These are phyloP conservation scores for Tragelaphus imberbis DNA, from an alignment of 2,113 vertebrate genomes.

Conservation along the genomic window DNA sequence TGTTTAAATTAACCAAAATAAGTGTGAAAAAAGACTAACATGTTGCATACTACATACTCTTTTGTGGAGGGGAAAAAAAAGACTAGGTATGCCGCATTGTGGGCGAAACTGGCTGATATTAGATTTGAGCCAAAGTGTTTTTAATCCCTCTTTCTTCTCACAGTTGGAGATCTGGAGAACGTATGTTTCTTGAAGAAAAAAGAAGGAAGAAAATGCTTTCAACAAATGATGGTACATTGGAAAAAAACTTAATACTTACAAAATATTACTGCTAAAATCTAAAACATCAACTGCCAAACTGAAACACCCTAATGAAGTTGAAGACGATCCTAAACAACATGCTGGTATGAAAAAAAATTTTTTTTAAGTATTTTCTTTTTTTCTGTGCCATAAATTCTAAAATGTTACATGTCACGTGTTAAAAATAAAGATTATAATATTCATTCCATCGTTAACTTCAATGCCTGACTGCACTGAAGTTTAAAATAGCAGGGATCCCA, in stretches of 20 bases:
- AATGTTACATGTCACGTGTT: conserved; percentile 68
- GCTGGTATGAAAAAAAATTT: background rate
- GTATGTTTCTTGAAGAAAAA: background rate
- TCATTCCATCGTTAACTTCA: conserved; percentile 72
- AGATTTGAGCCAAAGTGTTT: background rate
- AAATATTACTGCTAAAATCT: background rate
- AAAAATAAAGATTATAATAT: conserved; percentile 50
- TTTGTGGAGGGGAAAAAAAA: background rate
- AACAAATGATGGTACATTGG: conserved; percentile 23
- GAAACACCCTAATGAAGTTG: background rate
- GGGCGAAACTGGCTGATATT: background rate
- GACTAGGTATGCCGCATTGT: background rate
- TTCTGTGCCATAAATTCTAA: conserved; percentile 36
- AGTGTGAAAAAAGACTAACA: conserved; percentile 11
- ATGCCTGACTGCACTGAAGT: conserved; percentile 41
- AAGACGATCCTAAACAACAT: conserved; percentile 64
- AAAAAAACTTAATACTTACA: background rate
- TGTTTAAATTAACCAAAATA: conserved; percentile 66
- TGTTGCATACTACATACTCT: background rate
- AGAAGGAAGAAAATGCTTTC: background rate
- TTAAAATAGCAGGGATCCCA: conserved; percentile 31
- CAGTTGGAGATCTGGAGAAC: background rate
- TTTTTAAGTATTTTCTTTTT: conserved; percentile 50
- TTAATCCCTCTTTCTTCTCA: conserved; percentile 29
- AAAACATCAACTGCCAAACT: background rate